phyloP scores from a whole-genome alignment of 2,797 vertebrate genomes.

The Rhyacichthys aspro region DNA sequence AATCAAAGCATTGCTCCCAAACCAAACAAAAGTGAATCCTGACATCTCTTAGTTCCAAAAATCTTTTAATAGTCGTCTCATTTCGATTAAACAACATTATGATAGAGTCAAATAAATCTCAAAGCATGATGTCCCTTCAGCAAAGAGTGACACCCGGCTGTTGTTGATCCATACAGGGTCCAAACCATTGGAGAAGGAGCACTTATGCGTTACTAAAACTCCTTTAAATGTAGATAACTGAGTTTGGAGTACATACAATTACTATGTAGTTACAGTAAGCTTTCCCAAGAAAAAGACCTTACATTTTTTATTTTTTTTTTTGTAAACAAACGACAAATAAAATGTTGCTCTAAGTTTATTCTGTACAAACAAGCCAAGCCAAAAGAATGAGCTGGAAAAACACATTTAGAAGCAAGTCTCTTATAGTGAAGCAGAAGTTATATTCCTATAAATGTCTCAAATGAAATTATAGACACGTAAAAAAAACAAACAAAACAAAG shows the following conservation, averaged over 20 bases:
- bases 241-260: slow-evolving; percentile 72
- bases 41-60: slow-evolving; percentile 70
- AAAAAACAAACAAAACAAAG: slow-evolving; percentile 46
- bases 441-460: slow-evolving; percentile 63
- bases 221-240: slow-evolving; percentile 59
- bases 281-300: slow-evolving; percentile 62
- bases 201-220: slow-evolving; percentile 52
- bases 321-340: slow-evolving; percentile 77
- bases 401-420: slow-evolving; percentile 69
- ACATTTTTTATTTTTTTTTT: slow-evolving; percentile 51
- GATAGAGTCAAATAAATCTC: slow-evolving; percentile 67
- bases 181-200: slow-evolving; percentile 46
- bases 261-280: slow-evolving; percentile 72
- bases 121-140: slow-evolving; percentile 57
- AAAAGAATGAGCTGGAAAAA: slow-evolving; percentile 71
- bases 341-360: slow-evolving; percentile 73
- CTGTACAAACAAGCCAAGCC: slow-evolving; percentile 81
- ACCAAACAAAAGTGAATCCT: neutral
- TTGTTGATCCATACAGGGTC: slow-evolving; percentile 35
- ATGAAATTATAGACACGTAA: slow-evolving; percentile 64
- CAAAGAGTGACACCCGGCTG: slow-evolving; percentile 49
- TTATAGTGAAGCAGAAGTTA: slow-evolving; percentile 73
- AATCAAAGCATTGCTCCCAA: too few relatives aligned
- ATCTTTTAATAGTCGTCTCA: slow-evolving; percentile 75
- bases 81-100: slow-evolving; percentile 77